Evolutionary conservation across 2,797 vertebrate genomes (phyloP), one percentile per base, ranked within the genome.

Genomic region (Chiloscyllium punctatum): DNA sequence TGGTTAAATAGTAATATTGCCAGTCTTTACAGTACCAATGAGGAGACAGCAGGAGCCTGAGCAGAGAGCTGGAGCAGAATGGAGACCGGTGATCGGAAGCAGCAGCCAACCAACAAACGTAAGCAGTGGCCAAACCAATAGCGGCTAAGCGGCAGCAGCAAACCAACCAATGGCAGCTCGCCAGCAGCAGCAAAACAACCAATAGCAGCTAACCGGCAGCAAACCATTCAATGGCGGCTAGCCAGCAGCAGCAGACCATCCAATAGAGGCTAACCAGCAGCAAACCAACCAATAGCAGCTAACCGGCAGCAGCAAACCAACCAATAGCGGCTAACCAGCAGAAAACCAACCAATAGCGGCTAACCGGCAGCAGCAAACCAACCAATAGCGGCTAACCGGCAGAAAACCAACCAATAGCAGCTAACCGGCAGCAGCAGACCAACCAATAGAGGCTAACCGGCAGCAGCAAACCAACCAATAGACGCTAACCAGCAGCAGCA

Each of bases 1-100:
- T n/a, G 88, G 88, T 57, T 91, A 62, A 91, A 91, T 57, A 23
- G 88, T 66, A 37, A 91, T 91, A 21, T 91, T 91, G 66, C n/a
- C 53, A 88, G 86, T 88, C 86, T 62, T 91, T 91, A 37, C 88
- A 91, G 86, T 57, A 88, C 86, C 86, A 42, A 25, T 21, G 57
- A 66, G 88, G 88, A 37, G 88, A 66, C 18, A 33, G 30, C 37
- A n/a, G 88, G 57, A n/a, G 7, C 53, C n/a, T 30, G 57, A 91
- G 88, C 88, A 68, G 88, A n/a, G 33, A 66, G 30, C 30, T 21
- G 88, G 57, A 91, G 16, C 88, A 91, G 88, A 62, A 66, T 91
- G 88, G 88, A 18, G 88, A 84, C 23, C 21, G 6, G 37, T 84
- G 53, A 91, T 33, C 4, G 33, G 57, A 57, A 91, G 30, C 57